These are phyloP conservation scores for Drosophila arizonae DNA, from an alignment of 1,140 invertebrate species.

Conservation along the genomic window DNA sequence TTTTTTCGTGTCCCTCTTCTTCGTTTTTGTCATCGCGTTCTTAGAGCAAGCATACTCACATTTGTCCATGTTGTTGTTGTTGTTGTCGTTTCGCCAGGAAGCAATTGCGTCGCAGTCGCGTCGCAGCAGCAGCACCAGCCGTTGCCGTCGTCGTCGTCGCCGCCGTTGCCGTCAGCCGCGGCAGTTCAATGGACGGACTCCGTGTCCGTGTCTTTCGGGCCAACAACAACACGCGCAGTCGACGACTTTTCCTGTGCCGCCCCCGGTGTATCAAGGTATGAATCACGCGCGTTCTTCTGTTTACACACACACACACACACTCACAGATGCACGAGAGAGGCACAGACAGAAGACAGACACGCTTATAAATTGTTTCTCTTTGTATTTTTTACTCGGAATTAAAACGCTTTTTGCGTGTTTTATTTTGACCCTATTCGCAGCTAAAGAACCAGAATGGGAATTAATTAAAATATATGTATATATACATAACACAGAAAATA, in stretches of 20 bases:
- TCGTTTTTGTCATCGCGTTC: slow-evolving; percentile 14
- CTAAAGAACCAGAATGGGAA: slow-evolving; percentile 49
- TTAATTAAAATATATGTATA: slow-evolving; percentile 49
- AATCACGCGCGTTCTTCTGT: slow-evolving; percentile 66
- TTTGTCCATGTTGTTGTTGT: slow-evolving; percentile 52
- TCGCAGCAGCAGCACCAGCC: slow-evolving; percentile 14
- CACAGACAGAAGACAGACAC: slow-evolving; percentile 9
- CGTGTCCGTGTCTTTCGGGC: slow-evolving; percentile 25
- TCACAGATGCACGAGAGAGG: slow-evolving; percentile 26
- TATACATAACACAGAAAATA: slow-evolving; percentile 24
- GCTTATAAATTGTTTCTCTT: slow-evolving; percentile 27
- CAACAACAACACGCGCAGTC: slow-evolving; percentile 33
- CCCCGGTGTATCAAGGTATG: slow-evolving; percentile 51
- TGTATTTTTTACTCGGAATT: slow-evolving; percentile 53
- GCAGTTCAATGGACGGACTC: slow-evolving; percentile 67
- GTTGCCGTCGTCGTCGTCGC: slow-evolving; percentile 24
- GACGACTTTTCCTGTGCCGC: slow-evolving; percentile 30
- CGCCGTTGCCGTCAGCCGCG: slow-evolving; percentile 17
- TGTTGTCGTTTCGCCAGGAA: slow-evolving; percentile 52
- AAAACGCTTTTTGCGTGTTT: slow-evolving; percentile 61
- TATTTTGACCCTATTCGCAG: slow-evolving; percentile 77
- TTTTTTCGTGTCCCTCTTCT: slow-evolving; percentile 10
- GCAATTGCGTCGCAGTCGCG: slow-evolving; percentile 50
- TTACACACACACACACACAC: slow-evolving; percentile 58
- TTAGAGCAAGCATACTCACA: slow-evolving; percentile 45